Evolutionary conservation across 92 coral and sea anemone species (phyloP).

Genomic region (Epizoanthus rinbou): DNA sequence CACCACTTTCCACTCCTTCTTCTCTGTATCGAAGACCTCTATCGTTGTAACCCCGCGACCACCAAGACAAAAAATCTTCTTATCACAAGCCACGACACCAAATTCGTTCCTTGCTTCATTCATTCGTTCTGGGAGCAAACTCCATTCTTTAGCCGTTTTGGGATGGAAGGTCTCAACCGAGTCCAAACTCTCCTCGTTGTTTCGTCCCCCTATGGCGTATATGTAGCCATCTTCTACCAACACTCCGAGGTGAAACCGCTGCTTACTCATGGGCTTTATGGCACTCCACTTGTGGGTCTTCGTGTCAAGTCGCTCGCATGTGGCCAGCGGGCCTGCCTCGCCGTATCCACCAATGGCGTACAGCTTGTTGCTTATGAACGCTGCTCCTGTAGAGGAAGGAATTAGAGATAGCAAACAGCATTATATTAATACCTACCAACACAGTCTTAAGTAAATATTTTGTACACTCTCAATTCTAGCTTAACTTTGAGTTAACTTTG

Average conservation of each 20-base stretch:
- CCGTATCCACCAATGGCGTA: slow-evolving; percentile 95
- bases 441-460: too few relatives aligned
- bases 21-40: slow-evolving; percentile 67
- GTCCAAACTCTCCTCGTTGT: slow-evolving; percentile 71
- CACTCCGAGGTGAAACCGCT: slow-evolving; percentile 73
- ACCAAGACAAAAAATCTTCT: slow-evolving; percentile 81
- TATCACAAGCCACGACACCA: slow-evolving; percentile 67
- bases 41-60: slow-evolving; percentile 86
- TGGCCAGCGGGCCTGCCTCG: slow-evolving; percentile 74
- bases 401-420: neutral
- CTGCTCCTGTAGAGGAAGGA: slow-evolving; percentile 54
- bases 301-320: slow-evolving; percentile 72
- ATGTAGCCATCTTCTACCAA: slow-evolving; percentile 58
- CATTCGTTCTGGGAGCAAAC: slow-evolving; percentile 52
- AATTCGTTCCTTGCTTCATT: slow-evolving; percentile 85
- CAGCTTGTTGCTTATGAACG: slow-evolving; percentile 63
- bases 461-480: too few relatives aligned
- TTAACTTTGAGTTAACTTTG: too few relatives aligned
- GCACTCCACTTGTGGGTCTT: slow-evolving; percentile 78
- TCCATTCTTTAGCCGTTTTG: slow-evolving; percentile 63
- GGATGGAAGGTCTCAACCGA: slow-evolving; percentile 78
- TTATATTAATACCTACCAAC: neutral
- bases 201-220: slow-evolving; percentile 86
- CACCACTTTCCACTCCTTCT: slow-evolving; percentile 63
- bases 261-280: slow-evolving; percentile 60